Percentiles rank a stretch among this genome's conserved stretches.
Conservation (phyloP, 2,113 vertebrate genomes). For the Platysternon megacephalum region DNA sequence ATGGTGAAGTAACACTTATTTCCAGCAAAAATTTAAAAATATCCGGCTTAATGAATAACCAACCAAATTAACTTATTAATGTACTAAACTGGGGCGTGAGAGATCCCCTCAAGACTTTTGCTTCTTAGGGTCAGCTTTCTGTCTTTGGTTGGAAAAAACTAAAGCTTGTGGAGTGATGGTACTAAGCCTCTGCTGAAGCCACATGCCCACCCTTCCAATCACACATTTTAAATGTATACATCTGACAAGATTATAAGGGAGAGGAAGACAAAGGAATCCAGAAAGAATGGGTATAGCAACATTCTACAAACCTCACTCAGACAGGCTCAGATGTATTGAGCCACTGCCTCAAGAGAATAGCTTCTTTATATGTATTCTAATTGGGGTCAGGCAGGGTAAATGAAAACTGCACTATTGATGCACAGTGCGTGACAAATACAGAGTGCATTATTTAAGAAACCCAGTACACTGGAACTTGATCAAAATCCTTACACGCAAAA, state of each 20-base stretch:
- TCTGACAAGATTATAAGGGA: neutral
- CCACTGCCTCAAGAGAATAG: neutral
- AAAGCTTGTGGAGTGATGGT: neutral
- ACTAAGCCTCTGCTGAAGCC: neutral
- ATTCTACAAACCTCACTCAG: neutral
- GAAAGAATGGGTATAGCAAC: neutral
- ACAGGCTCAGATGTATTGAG: neutral
- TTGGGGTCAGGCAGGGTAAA: neutral
- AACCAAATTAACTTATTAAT: neutral
- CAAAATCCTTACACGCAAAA: neutral
- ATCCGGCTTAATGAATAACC: neutral
- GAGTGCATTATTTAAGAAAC: neutral
- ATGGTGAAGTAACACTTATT: neutral
- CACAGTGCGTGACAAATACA: neutral
- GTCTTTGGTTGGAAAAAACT: neutral
- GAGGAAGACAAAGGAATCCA: neutral
- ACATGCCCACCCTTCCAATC: neutral
- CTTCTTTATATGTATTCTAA: neutral
- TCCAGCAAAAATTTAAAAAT: neutral
- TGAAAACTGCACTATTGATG: neutral
- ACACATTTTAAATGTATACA: neutral
- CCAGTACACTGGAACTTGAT: neutral
- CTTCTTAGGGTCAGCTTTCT: neutral
- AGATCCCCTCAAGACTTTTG: neutral
- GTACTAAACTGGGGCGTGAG: neutral